Conservation (phyloP, 2,113 vertebrate genomes). For the Synodontis membranacea region DNA sequence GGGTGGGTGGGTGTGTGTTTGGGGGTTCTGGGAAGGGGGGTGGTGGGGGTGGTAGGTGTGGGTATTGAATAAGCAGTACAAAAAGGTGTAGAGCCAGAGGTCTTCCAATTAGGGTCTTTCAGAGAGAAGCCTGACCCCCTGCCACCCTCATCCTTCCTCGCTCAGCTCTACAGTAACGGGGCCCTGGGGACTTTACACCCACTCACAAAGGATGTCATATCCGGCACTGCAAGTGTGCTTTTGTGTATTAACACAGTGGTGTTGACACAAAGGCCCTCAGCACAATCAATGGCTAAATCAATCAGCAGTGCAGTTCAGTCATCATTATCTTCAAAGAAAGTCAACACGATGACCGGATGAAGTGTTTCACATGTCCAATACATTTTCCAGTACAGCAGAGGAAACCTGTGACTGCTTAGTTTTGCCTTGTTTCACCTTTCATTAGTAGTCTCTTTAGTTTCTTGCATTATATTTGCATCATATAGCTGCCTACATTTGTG, state of each 20-base stretch:
- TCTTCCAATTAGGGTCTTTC: constrained; percentile 54
- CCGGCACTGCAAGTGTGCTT: constrained; percentile 39
- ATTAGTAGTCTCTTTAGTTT: background rate
- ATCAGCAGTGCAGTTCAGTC: constrained; percentile 39
- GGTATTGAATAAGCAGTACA: constrained; percentile 39
- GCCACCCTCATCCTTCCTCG: constrained; percentile 56
- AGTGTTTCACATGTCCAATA: background rate
- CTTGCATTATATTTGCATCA: background rate
- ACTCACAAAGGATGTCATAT: constrained; percentile 48
- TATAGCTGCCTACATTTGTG: background rate
- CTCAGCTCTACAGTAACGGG: constrained; percentile 73
- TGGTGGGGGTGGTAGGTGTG: background rate
- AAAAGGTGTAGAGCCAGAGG: constrained; percentile 47
- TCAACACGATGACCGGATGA: constrained; percentile 25
- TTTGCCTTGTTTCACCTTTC: background rate
- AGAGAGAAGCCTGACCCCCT: constrained; percentile 38
- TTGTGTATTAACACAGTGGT: constrained; percentile 34
- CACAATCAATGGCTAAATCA: constrained; percentile 54
- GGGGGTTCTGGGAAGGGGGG: background rate
- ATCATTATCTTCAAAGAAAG: constrained; percentile 37
- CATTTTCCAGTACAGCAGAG: background rate
- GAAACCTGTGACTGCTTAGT: background rate
- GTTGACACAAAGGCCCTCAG: constrained; percentile 42
- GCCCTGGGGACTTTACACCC: constrained; percentile 64
- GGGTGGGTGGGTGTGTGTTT: background rate